Evolutionary conservation across 2,113 vertebrate species (phyloP).

Genomic region (Myanophis thanlyinensis): DNA sequence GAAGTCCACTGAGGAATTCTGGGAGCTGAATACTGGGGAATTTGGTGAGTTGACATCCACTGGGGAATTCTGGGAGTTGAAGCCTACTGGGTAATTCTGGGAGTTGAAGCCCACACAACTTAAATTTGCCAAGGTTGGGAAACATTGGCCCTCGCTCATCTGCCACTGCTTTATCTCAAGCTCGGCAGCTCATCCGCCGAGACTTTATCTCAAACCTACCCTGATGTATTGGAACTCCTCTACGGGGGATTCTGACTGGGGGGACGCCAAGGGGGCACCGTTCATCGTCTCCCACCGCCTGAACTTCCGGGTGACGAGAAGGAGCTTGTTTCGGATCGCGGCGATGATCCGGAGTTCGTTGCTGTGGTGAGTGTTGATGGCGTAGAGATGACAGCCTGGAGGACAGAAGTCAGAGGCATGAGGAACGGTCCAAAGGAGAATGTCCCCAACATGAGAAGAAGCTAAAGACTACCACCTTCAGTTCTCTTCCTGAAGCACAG

Average conservation of each 20-base stretch:
- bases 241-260: constrained; percentile 80
- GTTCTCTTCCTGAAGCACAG: not conserved
- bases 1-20: too few relatives aligned
- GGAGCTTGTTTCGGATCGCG: constrained; percentile 96
- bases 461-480: not conserved
- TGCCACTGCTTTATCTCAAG: not conserved
- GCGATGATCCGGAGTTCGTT: constrained; percentile 87
- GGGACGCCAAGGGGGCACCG: constrained; percentile 47
- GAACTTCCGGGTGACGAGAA: constrained; percentile 91
- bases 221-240: constrained; percentile 99
- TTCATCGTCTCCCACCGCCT: constrained; percentile 62
- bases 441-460: not conserved
- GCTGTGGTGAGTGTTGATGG: constrained; percentile 95
- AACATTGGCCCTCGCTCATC: not conserved
- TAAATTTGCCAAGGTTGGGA: not conserved
- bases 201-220: constrained; percentile 68
- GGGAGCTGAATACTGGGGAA: too few relatives aligned
- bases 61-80: too few relatives aligned
- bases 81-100: too few relatives aligned
- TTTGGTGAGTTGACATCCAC: too few relatives aligned
- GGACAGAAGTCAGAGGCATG: not conserved
- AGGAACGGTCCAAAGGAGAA: not conserved
- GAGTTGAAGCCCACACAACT: not conserved
- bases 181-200: not conserved
- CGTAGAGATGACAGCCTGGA: constrained; percentile 94